These are phyloP conservation scores for Cepphus grylle DNA, from an alignment of 2,113 vertebrate genomes.

Conservation along the genomic window DNA sequence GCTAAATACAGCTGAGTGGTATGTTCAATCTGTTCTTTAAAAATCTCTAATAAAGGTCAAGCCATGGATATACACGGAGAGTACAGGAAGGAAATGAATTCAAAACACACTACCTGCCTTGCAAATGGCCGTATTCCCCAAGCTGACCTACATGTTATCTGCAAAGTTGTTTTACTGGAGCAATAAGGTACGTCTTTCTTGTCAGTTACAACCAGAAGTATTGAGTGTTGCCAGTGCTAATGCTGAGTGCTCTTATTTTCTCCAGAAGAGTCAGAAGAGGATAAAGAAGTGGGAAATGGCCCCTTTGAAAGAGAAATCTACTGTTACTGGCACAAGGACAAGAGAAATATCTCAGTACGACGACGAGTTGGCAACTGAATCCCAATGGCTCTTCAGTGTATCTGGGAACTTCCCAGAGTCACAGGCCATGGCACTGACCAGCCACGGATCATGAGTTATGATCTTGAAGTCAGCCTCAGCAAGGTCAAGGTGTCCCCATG, in stretches of 20 bases:
- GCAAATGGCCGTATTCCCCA: neutral
- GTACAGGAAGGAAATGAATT: neutral
- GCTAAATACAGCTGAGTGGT: neutral
- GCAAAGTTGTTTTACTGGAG: neutral
- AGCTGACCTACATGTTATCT: neutral
- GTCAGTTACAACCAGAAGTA: neutral
- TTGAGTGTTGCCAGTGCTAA: neutral
- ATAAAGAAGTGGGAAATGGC: neutral
- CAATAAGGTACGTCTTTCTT: neutral
- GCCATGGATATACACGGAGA: accelerated
- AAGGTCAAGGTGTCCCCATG: neutral
- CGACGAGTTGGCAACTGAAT: neutral
- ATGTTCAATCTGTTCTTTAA: neutral
- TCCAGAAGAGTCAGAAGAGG: neutral
- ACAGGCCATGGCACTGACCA: neutral
- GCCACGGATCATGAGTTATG: neutral
- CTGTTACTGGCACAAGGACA: neutral
- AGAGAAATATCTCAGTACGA: neutral
- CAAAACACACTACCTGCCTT: neutral
- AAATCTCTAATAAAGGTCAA: neutral
- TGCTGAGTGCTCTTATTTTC: neutral
- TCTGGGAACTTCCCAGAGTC: neutral
- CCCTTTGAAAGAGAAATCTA: neutral
- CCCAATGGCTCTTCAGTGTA: neutral
- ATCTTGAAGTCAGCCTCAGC: neutral